phyloP scores from a whole-genome alignment of 2,888 invertebrate genomes.

The Pachydiplax longipennis region DNA sequence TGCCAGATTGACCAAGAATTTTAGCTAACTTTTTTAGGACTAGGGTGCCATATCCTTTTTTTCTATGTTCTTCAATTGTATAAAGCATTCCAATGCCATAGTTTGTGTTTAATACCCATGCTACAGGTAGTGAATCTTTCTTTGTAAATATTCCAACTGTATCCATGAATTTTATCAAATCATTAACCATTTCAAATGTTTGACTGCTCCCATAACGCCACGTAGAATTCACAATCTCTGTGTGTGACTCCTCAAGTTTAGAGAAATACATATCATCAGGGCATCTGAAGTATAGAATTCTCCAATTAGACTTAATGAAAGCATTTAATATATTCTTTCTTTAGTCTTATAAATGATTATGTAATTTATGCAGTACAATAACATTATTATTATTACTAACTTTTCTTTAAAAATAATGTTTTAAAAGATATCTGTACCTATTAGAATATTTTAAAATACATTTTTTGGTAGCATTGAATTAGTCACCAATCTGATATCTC shows the following conservation, averaged over 20 bases:
- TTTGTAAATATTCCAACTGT: conserved; percentile 20
- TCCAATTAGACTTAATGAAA: no score
- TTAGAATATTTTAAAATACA: no score
- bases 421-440: no score
- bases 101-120: neutral
- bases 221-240: neutral
- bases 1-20: neutral
- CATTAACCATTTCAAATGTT: neutral
- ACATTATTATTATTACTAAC: no score
- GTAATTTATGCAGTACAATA: no score
- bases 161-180: neutral
- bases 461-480: no score
- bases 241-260: neutral
- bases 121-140: neutral
- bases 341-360: no score
- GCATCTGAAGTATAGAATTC: no score
- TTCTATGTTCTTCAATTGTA: neutral
- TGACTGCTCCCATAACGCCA: neutral
- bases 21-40: neutral
- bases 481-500: no score
- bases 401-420: no score
- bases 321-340: no score
- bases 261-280: conserved; percentile 31
- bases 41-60: neutral
- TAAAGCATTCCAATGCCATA: conserved; percentile 25